phyloP scores from a whole-genome alignment of 2,113 vertebrate species.

The Gambusia affinis region DNA sequence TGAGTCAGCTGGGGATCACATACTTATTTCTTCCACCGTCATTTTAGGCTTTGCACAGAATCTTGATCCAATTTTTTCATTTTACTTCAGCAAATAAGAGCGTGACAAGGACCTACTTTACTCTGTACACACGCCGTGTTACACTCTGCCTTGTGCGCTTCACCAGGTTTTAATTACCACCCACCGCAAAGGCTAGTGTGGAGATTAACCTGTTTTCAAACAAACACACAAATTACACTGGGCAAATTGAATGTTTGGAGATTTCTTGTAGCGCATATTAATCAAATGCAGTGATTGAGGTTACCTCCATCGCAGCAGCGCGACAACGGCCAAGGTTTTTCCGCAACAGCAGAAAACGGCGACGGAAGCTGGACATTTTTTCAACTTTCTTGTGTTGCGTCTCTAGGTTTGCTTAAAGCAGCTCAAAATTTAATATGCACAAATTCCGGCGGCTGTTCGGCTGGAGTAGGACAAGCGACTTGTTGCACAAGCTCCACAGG shows the following conservation, averaged over 20 bases:
- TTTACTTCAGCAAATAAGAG: background rate
- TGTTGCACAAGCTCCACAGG: too few relatives aligned
- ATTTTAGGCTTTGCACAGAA: background rate
- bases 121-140: background rate
- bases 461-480: too few relatives aligned
- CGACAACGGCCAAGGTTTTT: too few relatives aligned
- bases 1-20: background rate
- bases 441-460: too few relatives aligned
- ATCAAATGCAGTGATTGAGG: too few relatives aligned
- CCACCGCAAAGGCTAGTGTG: background rate
- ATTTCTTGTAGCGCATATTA: too few relatives aligned
- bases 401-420: too few relatives aligned
- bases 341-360: too few relatives aligned
- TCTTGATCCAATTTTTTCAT: background rate
- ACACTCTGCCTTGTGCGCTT: background rate
- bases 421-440: too few relatives aligned
- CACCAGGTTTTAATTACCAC: background rate
- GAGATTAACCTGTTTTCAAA: background rate
- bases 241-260: background rate
- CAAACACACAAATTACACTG: background rate
- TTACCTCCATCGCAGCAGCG: too few relatives aligned
- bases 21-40: background rate
- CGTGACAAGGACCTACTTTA: background rate
- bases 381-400: too few relatives aligned
- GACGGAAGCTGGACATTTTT: too few relatives aligned